Evolutionary conservation across 1,140 invertebrate genomes (phyloP).

Genomic region (Diuraphis noxia): DNA sequence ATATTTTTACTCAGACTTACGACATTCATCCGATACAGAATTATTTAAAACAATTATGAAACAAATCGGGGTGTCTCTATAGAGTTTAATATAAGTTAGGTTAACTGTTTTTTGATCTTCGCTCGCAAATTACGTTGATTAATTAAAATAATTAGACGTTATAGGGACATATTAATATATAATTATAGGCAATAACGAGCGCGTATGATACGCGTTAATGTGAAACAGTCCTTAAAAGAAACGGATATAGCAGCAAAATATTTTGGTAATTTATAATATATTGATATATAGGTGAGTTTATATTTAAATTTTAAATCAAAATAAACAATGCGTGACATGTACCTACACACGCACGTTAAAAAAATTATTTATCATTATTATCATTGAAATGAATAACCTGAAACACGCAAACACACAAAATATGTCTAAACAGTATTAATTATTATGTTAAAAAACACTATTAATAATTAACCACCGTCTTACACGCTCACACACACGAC

Average conservation of each 20-base stretch:
- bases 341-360: background rate
- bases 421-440: background rate
- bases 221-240: background rate
- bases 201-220: background rate
- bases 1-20: background rate
- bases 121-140: background rate
- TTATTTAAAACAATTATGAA: background rate
- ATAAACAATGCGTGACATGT: background rate
- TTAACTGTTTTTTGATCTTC: background rate
- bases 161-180: background rate
- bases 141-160: background rate
- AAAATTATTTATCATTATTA: background rate
- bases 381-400: background rate
- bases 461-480: background rate
- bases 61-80: background rate
- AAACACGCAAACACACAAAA: background rate
- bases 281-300: background rate
- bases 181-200: background rate
- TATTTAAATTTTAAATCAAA: slow-evolving; percentile 3
- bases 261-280: background rate
- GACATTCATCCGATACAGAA: background rate
- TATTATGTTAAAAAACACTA: background rate
- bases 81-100: background rate
- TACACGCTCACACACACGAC: background rate
- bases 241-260: background rate